Base-by-base conservation (phyloP, 2,113 vertebrate genomes). In the Leucopternis melanops region DNA sequence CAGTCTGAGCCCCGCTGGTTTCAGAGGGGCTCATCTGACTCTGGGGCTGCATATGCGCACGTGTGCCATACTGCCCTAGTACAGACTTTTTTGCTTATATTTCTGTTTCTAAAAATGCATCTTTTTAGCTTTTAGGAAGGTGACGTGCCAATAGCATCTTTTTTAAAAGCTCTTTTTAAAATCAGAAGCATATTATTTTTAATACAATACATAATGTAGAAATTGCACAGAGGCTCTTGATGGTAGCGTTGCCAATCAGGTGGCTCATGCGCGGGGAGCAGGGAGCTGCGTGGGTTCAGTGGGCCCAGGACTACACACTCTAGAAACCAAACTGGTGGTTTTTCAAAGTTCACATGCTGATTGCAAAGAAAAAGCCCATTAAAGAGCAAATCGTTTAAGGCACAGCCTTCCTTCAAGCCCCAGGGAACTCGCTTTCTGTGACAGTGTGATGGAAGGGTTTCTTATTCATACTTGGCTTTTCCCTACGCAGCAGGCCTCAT, bases 321-420 rank as follows among this genome's bases (percentile, higher is more conserved):
- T 29, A 38, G 79, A 80, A 95, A 91, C 89, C 85, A 96, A 95
- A 93, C 86, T 5, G 0, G 32, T 92, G 26, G 17, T 92, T 97
- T 95, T 91, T 95, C 81, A 22, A 87, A 96, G 94, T 94, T 96
- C 92, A 70, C 94, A 95, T 92, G 91, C 92, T 97, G 97, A 96
- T 97, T 97, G 92, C 93, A 84, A 82, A 94, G 96, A 92, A 97
- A 97, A 97, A 96, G 81, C 87, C 81, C 93, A 95, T 96, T 97
- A 97, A 93, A 86, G 95, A 97, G 78, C 96, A 97, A 97, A 96
- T 93, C 85, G 20, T 97, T 97, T 94, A 97, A 97, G 88, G 92
- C 92, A 96, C 49, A 95, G 93, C 85, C 95, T 96, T 96, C 89
- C 95, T 95, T 96, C 95, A 90, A 93, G 52, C 97, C 96, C 92